Percentiles rank a stretch among this genome's conserved stretches.
These are phyloP conservation scores for Ellobius talpinus DNA, from an alignment of 2,113 vertebrate species.

Conservation along the genomic window DNA sequence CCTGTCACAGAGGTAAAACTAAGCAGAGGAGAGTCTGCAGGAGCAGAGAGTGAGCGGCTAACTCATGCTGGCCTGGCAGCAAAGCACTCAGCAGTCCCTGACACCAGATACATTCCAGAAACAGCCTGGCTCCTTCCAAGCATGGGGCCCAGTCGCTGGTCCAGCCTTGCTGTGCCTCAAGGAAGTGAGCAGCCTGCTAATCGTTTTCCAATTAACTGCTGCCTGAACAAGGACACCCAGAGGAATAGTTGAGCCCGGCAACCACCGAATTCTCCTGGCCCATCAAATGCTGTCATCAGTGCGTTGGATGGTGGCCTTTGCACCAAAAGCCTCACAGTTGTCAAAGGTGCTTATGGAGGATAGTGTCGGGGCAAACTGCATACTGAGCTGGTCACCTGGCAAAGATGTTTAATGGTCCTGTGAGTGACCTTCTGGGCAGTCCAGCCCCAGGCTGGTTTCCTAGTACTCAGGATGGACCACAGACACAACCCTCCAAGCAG, in stretches of 20 bases:
- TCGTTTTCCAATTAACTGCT: conserved; percentile 70
- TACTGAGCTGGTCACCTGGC: background rate
- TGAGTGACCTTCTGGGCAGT: background rate
- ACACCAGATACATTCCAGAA: background rate
- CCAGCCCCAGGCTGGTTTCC: background rate
- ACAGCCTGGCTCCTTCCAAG: background rate
- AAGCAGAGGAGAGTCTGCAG: background rate
- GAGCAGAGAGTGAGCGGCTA: background rate
- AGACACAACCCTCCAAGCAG: background rate
- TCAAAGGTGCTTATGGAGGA: background rate
- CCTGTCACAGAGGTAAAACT: conserved; percentile 59
- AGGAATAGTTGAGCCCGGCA: conserved; percentile 40
- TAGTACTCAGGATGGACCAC: background rate
- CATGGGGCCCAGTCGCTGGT: background rate
- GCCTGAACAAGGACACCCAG: conserved; percentile 70
- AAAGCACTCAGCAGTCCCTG: background rate
- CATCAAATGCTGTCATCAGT: background rate
- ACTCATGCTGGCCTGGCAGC: background rate
- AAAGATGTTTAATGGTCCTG: background rate
- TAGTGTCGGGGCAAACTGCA: background rate
- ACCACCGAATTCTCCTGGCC: background rate
- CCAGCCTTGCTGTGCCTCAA: background rate
- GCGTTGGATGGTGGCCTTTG: background rate
- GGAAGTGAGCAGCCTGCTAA: background rate
- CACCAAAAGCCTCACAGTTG: background rate